Evolutionary conservation across 2,888 invertebrate species (phyloP).

Genomic region (Stramonita haemastoma): DNA sequence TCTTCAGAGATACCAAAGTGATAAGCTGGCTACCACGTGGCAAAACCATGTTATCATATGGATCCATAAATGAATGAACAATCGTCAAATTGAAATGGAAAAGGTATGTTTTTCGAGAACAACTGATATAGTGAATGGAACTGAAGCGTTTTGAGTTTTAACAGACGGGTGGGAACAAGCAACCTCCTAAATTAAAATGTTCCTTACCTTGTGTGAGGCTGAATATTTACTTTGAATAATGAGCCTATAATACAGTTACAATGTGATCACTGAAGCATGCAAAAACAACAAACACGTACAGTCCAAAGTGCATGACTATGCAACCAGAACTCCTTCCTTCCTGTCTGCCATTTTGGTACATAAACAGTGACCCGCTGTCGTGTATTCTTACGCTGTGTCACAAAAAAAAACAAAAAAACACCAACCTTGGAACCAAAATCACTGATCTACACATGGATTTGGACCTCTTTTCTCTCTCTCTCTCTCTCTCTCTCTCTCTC

Average conservation of each 20-base stretch:
- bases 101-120: too few species aligned
- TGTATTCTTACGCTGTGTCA: conserved; percentile 40
- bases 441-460: not conserved
- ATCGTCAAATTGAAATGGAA: too few species aligned
- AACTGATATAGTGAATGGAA: too few species aligned
- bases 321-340: conserved; percentile 23
- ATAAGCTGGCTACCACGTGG: too few species aligned
- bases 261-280: conserved; percentile 7
- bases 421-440: not conserved
- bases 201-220: not conserved
- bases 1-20: too few species aligned
- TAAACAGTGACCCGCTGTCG: conserved; percentile 37
- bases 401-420: too few species aligned
- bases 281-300: conserved; percentile 28
- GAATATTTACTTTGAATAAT: not conserved
- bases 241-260: not conserved
- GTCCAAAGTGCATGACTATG: conserved; percentile 36
- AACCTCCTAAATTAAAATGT: not conserved
- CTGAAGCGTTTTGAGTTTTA: too few species aligned
- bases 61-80: too few species aligned
- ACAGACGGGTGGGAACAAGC: not conserved
- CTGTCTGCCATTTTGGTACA: conserved; percentile 49
- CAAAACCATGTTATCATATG: too few species aligned
- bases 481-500: not conserved
- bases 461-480: not conserved